A percentile compares a stretch with the other conserved stretches of the same genome.
Evolutionary conservation across 2,888 invertebrate genomes (phyloP).

Genomic region (Lepidonotus clava): DNA sequence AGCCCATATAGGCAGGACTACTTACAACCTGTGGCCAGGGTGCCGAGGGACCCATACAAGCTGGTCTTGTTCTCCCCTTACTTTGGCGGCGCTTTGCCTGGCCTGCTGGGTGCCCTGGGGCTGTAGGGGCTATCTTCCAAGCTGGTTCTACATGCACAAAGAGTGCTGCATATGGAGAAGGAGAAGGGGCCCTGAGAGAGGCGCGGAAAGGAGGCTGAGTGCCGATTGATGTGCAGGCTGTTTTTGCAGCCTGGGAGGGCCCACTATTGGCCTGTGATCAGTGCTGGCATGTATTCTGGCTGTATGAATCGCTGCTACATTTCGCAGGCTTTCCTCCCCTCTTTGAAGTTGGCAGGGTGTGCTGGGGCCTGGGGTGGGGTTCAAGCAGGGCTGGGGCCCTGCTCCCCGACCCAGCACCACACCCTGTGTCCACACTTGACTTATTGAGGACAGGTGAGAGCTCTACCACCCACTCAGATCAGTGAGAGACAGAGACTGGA

Average conservation of each 20-base stretch:
- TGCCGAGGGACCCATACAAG: neutral
- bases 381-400: no score
- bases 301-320: slow-evolving; percentile 29
- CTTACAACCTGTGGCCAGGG: slow-evolving; percentile 13
- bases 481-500: no score
- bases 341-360: slow-evolving; percentile 25
- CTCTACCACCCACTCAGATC: no score
- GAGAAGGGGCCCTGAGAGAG: neutral
- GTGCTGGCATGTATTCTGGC: neutral
- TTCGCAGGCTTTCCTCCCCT: neutral
- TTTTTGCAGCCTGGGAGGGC: neutral
- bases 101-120: neutral
- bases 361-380: no score
- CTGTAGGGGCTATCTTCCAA: neutral
- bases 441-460: neutral
- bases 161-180: neutral
- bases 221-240: neutral
- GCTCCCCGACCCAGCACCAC: neutral
- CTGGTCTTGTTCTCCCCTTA: neutral
- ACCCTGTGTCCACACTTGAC: neutral
- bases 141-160: slow-evolving; percentile 25
- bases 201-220: neutral
- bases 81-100: neutral
- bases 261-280: slow-evolving; percentile 28
- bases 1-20: neutral